Base-by-base conservation (phyloP, 2,113 vertebrate genomes). In the Leptocoma aspasia region DNA sequence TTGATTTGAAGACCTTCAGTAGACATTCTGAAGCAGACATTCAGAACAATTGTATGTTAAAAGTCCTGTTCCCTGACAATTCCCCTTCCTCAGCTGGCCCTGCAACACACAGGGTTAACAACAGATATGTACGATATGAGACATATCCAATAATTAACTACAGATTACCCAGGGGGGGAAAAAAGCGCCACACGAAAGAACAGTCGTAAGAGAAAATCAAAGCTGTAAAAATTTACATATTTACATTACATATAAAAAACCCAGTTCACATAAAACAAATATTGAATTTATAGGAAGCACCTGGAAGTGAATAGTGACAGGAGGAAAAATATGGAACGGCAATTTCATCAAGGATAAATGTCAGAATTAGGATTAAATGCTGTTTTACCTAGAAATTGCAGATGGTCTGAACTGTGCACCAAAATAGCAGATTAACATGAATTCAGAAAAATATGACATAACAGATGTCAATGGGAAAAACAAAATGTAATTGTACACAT, bases 81-180 rank as follows among this genome's bases (percentile, higher is more conserved):
- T 17, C 4, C 5, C 15, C 9, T 37, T 10, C 15, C 23, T 19
- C 19, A 3, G 7, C 37, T 60, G 42, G 7, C 19, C 9, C 9
- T 0, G 0, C n/a, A 75, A 42, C 28, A 69, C 44, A 23, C 12
- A 21, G 12, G 24, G 56, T 7, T 35, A 18, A 59, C 39, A 71
- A 78, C 11, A 65, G 27, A 87, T 19, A 49, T 0, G 2, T 8
- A 49, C 4, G 19, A 24, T 54, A 59, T 16, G 7, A 64, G 24
- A 27, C 30, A 49, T 22, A 57, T 59, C 65, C 47, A 84, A 27
- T 4, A 64, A 66, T 30, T 37, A 81, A 81, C 47, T 59, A 73
- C 28, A 73, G 39, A 86, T 33, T 54, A 79, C 21, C 37, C 0
- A 0, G 1, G 7, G 15, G 5, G 1, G 0, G 8, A 10, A 49